Evolutionary conservation across 1,140 invertebrate species (phyloP).

Genomic region (Drosophila rufa): DNA sequence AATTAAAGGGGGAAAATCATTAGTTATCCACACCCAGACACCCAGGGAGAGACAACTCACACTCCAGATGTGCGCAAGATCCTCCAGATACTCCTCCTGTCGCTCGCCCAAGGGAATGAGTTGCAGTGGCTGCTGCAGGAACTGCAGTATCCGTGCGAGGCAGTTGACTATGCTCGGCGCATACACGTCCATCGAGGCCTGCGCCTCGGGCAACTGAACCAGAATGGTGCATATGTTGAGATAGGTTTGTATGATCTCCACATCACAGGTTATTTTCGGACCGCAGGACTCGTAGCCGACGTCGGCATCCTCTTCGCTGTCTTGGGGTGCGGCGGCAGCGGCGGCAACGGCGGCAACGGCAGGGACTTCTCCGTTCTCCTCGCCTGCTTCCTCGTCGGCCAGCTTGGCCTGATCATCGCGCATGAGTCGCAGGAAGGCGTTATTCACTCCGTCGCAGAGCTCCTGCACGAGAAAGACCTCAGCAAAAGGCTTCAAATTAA

Average conservation of each 20-base stretch:
- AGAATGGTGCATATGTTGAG: slow-evolving; percentile 82
- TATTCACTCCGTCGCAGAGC: slow-evolving; percentile 73
- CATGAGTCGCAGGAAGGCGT: slow-evolving; percentile 77
- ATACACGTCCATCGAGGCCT: slow-evolving; percentile 56
- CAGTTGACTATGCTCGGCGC: slow-evolving; percentile 65
- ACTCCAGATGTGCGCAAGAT: slow-evolving; percentile 75
- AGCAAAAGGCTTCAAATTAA: slow-evolving; percentile 67
- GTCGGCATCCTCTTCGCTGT: slow-evolving; percentile 52
- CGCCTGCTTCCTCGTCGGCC: slow-evolving; percentile 47
- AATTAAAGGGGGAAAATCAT: background rate
- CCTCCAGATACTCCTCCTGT: slow-evolving; percentile 74
- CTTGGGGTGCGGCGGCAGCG: slow-evolving; percentile 8
- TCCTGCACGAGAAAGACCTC: slow-evolving; percentile 72
- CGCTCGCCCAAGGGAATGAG: slow-evolving; percentile 64
- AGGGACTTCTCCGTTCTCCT: slow-evolving; percentile 6
- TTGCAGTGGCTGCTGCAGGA: slow-evolving; percentile 66
- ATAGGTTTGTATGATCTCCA: slow-evolving; percentile 79
- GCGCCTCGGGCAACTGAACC: slow-evolving; percentile 75
- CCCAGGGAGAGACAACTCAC: slow-evolving; percentile 31
- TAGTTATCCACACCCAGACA: background rate
- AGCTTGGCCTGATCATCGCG: slow-evolving; percentile 63
- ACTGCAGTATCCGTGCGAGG: slow-evolving; percentile 56
- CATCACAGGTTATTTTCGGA: slow-evolving; percentile 66
- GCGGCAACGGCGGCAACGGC: background rate
- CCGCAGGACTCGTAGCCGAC: slow-evolving; percentile 35